Conservation (phyloP, 2,888 invertebrate species). For the Dynastes grantii region DNA sequence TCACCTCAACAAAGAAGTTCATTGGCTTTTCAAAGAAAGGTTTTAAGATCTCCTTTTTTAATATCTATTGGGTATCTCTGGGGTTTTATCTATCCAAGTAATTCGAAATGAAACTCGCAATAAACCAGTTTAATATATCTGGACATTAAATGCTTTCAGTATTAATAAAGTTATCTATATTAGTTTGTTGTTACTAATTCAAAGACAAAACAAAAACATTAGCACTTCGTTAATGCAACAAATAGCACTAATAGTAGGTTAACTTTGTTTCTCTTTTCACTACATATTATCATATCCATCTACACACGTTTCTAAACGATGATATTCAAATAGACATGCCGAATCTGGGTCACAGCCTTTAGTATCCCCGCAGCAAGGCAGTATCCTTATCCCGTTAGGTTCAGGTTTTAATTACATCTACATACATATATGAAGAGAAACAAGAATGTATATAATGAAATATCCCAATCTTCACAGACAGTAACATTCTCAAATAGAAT, state of each 20-base stretch:
- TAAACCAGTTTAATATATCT: background rate
- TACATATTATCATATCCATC: background rate
- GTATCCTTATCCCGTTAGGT: conserved; percentile 38
- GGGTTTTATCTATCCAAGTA: background rate
- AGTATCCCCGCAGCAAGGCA: background rate
- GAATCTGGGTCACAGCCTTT: conserved; percentile 33
- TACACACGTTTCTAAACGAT: conserved; percentile 17
- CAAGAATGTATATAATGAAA: background rate
- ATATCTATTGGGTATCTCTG: too few species aligned
- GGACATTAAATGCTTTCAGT: background rate
- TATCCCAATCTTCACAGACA: background rate
- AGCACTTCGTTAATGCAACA: background rate
- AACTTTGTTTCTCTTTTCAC: conserved; percentile 20
- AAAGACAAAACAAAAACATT: background rate
- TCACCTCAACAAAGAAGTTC: too few species aligned
- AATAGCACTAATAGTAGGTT: conserved; percentile 7
- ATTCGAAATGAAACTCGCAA: background rate
- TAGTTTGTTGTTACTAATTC: background rate
- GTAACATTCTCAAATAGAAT: too few species aligned
- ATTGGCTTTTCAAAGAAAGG: too few species aligned
- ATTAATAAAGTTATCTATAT: background rate
- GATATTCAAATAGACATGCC: conserved; percentile 15
- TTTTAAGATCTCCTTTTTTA: too few species aligned
- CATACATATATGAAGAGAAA: conserved; percentile 7
- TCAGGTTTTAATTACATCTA: conserved; percentile 34